These are phyloP conservation scores for Paragorgia papillata DNA, from an alignment of 92 coral and sea anemone genomes.

Conservation along the genomic window DNA sequence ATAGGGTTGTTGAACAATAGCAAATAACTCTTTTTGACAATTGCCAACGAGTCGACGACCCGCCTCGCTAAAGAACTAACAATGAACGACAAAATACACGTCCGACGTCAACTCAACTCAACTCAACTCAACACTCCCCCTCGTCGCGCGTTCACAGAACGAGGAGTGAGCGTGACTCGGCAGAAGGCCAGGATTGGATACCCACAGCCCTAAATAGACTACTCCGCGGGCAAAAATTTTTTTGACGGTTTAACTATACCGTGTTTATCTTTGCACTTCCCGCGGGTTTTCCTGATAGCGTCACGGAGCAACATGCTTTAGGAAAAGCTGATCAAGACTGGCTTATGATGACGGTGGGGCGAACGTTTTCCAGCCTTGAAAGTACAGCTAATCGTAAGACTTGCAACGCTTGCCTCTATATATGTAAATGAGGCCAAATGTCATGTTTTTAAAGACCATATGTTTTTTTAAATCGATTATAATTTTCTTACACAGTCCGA, in stretches of 20 bases:
- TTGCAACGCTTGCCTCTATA: too few species aligned
- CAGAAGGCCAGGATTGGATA: background rate
- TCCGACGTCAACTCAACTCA: too few species aligned
- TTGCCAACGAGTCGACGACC: background rate
- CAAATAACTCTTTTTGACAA: background rate
- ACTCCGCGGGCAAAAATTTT: background rate
- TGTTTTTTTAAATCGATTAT: too few species aligned
- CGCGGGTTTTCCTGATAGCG: background rate
- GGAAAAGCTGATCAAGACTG: too few species aligned
- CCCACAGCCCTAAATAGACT: background rate
- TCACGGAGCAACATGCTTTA: background rate
- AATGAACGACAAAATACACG: background rate
- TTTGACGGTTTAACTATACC: background rate
- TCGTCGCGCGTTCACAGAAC: too few species aligned
- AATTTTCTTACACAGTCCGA: too few species aligned
- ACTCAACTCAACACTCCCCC: too few species aligned
- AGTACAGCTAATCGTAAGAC: too few species aligned
- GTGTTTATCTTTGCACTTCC: background rate
- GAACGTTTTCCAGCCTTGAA: too few species aligned
- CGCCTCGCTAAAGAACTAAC: background rate
- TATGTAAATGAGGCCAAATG: too few species aligned
- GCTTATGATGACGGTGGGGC: too few species aligned
- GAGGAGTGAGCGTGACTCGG: background rate
- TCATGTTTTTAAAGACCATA: too few species aligned
- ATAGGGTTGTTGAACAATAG: conserved; percentile 1